These are phyloP conservation scores for Laupala kohalensis DNA, from an alignment of 1,140 invertebrate species.

Conservation along the genomic window DNA sequence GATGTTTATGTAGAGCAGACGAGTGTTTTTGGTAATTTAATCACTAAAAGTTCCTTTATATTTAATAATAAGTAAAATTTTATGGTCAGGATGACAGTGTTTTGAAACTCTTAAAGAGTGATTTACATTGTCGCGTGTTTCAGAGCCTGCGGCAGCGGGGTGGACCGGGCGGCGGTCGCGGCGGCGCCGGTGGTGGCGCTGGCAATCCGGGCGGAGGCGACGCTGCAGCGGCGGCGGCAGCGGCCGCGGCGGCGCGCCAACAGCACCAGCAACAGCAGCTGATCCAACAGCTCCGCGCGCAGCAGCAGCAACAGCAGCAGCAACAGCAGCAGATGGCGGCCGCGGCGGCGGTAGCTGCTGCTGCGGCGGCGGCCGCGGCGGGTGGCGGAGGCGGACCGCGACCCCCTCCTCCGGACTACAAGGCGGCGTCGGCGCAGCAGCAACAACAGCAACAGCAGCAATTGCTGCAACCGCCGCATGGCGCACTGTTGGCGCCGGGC, in stretches of 20 bases:
- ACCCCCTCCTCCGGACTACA: slow-evolving; percentile 11
- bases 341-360: slow-evolving; percentile 5
- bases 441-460: slow-evolving; percentile 18
- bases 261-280: slow-evolving; percentile 29
- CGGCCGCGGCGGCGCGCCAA: slow-evolving; percentile 39
- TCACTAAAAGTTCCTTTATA: too few species aligned
- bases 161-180: slow-evolving; percentile 1
- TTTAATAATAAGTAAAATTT: too few species aligned
- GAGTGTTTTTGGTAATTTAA: too few species aligned
- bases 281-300: slow-evolving; percentile 3
- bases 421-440: slow-evolving; percentile 10
- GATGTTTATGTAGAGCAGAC: too few species aligned
- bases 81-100: too few species aligned
- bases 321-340: slow-evolving; percentile 9
- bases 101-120: too few species aligned
- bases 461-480: slow-evolving; percentile 19
- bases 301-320: slow-evolving; percentile 3
- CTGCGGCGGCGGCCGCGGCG: slow-evolving; percentile 7
- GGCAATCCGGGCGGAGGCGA: slow-evolving; percentile 36
- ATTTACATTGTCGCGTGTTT: too few species aligned
- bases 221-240: background rate
- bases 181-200: background rate
- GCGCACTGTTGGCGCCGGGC: slow-evolving; percentile 53
- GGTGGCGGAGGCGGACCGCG: background rate
- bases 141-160: slow-evolving; percentile 22